Conservation (phyloP, 2,888 invertebrate species). For the Leptinotarsa haldemani region DNA sequence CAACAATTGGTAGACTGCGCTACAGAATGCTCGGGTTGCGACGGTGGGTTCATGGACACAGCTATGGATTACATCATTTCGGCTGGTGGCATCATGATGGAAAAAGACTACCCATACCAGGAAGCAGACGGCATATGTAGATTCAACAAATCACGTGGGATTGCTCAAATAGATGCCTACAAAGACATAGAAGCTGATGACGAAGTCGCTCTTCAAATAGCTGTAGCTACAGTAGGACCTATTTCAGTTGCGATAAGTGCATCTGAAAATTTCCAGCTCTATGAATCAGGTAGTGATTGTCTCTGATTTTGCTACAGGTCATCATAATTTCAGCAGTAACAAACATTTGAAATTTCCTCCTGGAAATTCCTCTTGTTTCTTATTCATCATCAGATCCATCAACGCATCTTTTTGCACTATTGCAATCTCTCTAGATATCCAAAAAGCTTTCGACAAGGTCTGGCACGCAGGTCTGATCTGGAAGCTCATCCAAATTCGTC, state of each 20-base stretch:
- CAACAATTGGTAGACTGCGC: constrained; percentile 90
- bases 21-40: constrained; percentile 87
- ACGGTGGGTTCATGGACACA: constrained; percentile 84
- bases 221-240: constrained; percentile 46
- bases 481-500: too few relatives aligned
- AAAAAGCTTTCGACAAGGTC: too few relatives aligned
- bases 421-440: too few relatives aligned
- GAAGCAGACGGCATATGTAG: constrained; percentile 78
- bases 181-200: constrained; percentile 71
- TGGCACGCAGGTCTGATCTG: too few relatives aligned
- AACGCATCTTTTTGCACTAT: too few relatives aligned
- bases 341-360: too few relatives aligned
- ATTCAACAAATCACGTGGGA: constrained; percentile 74
- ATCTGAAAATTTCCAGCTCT: neutral
- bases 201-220: constrained; percentile 42
- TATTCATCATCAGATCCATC: too few relatives aligned
- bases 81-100: constrained; percentile 86
- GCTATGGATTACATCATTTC: constrained; percentile 83
- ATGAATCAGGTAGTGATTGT: neutral
- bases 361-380: too few relatives aligned
- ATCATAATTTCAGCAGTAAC: too few relatives aligned
- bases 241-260: constrained; percentile 35
- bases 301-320: too few relatives aligned
- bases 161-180: constrained; percentile 84
- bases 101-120: constrained; percentile 87